These are phyloP conservation scores for Batillaria attramentaria DNA, from an alignment of 1,140 invertebrate species.

Conservation along the genomic window DNA sequence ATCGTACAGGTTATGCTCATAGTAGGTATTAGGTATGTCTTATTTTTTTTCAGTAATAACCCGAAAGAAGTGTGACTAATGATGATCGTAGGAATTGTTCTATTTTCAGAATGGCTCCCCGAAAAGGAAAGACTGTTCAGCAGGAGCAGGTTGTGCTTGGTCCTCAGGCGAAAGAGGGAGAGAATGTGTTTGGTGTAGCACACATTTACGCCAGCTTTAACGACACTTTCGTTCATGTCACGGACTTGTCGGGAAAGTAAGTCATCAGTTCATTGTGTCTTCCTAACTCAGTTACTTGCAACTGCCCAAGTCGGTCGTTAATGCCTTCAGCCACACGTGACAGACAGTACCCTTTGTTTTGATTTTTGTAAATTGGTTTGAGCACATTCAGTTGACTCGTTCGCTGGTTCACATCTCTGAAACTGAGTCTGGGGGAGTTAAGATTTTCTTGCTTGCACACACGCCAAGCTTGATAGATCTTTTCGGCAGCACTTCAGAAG, in stretches of 20 bases:
- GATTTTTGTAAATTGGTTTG: too few species aligned
- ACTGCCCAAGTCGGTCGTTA: too few species aligned
- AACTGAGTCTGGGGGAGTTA: too few species aligned
- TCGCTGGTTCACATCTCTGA: too few species aligned
- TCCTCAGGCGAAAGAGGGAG: conserved; percentile 96
- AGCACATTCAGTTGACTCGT: too few species aligned
- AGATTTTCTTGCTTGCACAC: too few species aligned
- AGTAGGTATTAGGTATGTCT: neutral
- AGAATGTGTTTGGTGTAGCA: conserved; percentile 98
- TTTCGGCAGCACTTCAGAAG: too few species aligned
- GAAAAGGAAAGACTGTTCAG: conserved; percentile 96
- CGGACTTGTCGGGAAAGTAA: conserved; percentile 95
- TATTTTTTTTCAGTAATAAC: neutral
- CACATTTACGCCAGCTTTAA: conserved; percentile 99
- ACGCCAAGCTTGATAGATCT: too few species aligned
- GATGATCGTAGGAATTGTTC: neutral
- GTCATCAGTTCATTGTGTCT: conserved; percentile 37
- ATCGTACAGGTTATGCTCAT: neutral
- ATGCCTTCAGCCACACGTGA: too few species aligned
- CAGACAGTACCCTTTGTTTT: too few species aligned
- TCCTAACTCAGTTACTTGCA: too few species aligned
- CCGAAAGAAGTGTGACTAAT: neutral
- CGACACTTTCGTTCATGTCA: conserved; percentile 99
- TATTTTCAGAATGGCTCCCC: conserved; percentile 86
- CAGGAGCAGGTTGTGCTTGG: conserved; percentile 96